Evolutionary conservation across 2,113 vertebrate species (phyloP).

Genomic region (Ovibos moschatus): DNA sequence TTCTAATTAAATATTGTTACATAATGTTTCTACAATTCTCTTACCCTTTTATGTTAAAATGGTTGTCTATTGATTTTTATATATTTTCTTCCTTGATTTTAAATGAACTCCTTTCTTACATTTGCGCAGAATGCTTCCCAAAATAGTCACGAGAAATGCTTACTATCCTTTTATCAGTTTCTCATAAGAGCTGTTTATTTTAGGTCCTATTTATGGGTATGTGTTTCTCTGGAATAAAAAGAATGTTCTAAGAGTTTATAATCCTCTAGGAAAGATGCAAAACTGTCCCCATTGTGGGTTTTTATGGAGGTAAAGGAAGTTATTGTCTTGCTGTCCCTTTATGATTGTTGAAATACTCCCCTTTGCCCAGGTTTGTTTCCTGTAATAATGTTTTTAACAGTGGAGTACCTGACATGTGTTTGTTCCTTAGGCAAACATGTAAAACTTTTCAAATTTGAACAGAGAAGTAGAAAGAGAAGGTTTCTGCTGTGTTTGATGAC

Average conservation of each 20-base stretch:
- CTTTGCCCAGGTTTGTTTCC: slow-evolving; percentile 59
- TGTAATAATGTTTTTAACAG: slow-evolving; percentile 67
- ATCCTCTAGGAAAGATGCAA: neutral
- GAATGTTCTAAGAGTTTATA: neutral
- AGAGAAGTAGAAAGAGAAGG: slow-evolving; percentile 82
- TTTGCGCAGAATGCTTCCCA: neutral
- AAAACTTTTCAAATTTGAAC: slow-evolving; percentile 79
- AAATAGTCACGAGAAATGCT: neutral
- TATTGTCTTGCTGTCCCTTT: slow-evolving; percentile 51
- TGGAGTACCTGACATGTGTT: slow-evolving; percentile 81
- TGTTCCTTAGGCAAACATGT: slow-evolving; percentile 86
- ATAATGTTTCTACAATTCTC: neutral
- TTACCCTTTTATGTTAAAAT: slow-evolving; percentile 10
- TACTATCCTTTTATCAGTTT: neutral
- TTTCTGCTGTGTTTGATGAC: slow-evolving; percentile 82
- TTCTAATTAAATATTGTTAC: neutral
- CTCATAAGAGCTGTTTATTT: neutral
- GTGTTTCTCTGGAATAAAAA: neutral
- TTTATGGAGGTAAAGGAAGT: slow-evolving; percentile 34
- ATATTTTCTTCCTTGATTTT: neutral
- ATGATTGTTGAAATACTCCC: slow-evolving; percentile 52
- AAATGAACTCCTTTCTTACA: neutral
- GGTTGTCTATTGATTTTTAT: neutral
- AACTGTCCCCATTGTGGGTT: neutral
- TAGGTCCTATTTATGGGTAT: neutral